A percentile compares a stretch with the other conserved stretches of the same genome.
Conservation (phyloP, 2,113 vertebrate species). For the Sylvia atricapilla region DNA sequence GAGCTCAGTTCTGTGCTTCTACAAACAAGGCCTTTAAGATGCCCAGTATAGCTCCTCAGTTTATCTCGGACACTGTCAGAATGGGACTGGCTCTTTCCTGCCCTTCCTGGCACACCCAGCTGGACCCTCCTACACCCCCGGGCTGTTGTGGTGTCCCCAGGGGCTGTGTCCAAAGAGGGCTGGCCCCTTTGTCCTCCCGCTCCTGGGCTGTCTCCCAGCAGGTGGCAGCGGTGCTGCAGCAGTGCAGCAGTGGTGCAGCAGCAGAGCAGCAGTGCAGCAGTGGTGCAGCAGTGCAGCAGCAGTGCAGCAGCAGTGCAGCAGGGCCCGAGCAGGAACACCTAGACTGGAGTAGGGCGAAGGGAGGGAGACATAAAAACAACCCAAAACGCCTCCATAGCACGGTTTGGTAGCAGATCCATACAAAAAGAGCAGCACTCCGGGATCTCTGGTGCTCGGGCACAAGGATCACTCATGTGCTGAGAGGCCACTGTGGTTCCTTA, state of each 20-base stretch:
- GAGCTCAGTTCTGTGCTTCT: not conserved
- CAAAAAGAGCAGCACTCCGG: not conserved
- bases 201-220: not conserved
- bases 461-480: not conserved
- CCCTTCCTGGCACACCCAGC: not conserved
- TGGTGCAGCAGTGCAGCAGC: not conserved
- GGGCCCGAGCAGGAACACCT: rapidly evolving
- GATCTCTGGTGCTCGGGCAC: not conserved
- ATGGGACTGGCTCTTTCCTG: not conserved
- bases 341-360: not conserved
- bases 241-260: no score
- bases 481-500: not conserved
- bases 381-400: not conserved
- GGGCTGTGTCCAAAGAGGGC: not conserved
- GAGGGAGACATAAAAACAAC: not conserved
- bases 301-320: not conserved
- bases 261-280: not conserved
- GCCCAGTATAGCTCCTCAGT: not conserved
- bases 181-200: not conserved
- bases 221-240: constrained; percentile 18
- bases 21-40: not conserved
- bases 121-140: rapidly evolving
- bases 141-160: not conserved
- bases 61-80: not conserved
- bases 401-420: not conserved